Evolutionary conservation across 1,140 invertebrate genomes (phyloP), one percentile per base, ranked within the genome.

Genomic region (Varroa destructor): DNA sequence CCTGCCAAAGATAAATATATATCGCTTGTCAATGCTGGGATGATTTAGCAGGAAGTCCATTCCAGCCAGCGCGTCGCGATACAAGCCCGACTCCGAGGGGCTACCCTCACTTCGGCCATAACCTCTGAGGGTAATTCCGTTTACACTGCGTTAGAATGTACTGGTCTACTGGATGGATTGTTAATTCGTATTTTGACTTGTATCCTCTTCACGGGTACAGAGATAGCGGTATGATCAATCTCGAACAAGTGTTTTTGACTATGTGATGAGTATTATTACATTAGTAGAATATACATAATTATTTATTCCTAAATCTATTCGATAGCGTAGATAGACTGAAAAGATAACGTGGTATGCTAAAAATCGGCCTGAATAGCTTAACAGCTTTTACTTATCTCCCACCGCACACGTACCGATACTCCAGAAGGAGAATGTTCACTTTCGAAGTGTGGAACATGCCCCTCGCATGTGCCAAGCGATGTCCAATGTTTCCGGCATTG

Each of bases 401-500:
- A 12, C 40, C 0, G 40, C n/a, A 46, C 2, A 46, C 61, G 2
- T 40, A 67, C 61, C 93, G 84, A 77, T 96, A 97, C 77, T 97
- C 93, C 14, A 71, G 70, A 12, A 71, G 55, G 10, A 56, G 40
- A 12, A 71, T 43, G 37, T 71, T 71, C 36, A 71, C 46, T 37
- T 55, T 55, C 42, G 70, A 46, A 14, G 55, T 71, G 76, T 88
- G 84, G 81, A 89, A 92, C 40, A 96, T 81, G 8, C 87, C 89
- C 75, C 84, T 84, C 51, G 85, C 86, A 80, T 91, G 90, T 74
- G 87, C 84, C 72, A 92, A 80, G 87, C 89, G 86, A 78, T 95
- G 91, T 0, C 92, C 93, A 83, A 96, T 91, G 79, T 97, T 96
- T 25, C 93, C 93, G 73, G 93, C 92, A 86, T 96, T 96, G 6